Evolutionary conservation across 2,888 invertebrate species (phyloP).

Genomic region (Dichetophora obliterata): DNA sequence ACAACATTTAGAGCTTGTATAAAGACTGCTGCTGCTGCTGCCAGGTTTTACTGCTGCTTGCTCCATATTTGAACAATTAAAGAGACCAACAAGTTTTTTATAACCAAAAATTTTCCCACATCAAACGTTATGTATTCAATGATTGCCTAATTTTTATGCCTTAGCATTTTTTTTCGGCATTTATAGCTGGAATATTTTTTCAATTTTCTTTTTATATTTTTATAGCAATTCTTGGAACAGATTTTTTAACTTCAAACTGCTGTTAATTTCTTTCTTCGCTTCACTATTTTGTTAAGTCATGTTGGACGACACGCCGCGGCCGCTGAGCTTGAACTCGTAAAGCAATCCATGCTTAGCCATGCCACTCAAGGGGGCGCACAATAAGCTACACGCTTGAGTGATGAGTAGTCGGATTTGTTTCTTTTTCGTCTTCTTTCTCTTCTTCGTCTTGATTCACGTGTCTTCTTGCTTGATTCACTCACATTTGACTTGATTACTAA

Average conservation of each 20-base stretch:
- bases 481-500: slow-evolving; percentile 53
- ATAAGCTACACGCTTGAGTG: slow-evolving; percentile 25
- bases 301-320: background rate
- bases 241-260: background rate
- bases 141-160: slow-evolving; percentile 9
- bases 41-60: too few relatives aligned
- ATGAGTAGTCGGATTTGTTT: slow-evolving; percentile 21
- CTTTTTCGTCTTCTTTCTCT: slow-evolving; percentile 5
- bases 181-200: background rate
- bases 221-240: slow-evolving; percentile 7
- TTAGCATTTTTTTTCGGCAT: background rate
- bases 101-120: too few relatives aligned
- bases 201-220: slow-evolving; percentile 14
- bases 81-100: too few relatives aligned
- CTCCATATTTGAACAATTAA: too few relatives aligned
- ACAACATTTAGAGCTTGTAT: too few relatives aligned
- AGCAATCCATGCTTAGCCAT: background rate
- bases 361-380: slow-evolving; percentile 9
- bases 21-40: too few relatives aligned
- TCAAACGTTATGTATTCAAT: background rate
- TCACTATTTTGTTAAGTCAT: slow-evolving; percentile 9
- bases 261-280: background rate
- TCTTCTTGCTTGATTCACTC: slow-evolving; percentile 33
- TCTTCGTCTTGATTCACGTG: slow-evolving; percentile 31
- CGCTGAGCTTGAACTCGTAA: background rate